phyloP scores from a whole-genome alignment of 2,888 invertebrate species.

The Allygus modestus region DNA sequence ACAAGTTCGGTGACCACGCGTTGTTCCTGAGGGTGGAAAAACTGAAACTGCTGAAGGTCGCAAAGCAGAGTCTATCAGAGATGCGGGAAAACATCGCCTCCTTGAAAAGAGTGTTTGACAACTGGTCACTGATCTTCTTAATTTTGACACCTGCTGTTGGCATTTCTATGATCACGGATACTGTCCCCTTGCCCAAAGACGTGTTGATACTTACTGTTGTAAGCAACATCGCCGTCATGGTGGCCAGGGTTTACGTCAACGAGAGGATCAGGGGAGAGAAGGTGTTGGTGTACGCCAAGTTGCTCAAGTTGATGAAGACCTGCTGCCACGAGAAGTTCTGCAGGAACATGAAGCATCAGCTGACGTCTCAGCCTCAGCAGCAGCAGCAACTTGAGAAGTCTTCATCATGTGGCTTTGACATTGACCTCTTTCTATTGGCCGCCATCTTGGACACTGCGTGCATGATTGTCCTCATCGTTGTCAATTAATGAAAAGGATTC shows the following conservation, averaged over 20 bases:
- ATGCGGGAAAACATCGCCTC: not conserved
- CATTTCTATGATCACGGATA: not conserved
- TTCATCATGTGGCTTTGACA: not conserved
- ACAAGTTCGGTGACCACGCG: not conserved
- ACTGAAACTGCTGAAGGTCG: not conserved
- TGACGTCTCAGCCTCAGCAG: not conserved
- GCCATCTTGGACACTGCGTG: not conserved
- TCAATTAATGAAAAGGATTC: not conserved
- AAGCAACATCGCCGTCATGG: not conserved
- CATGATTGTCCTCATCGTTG: not conserved
- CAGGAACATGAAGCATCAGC: not conserved
- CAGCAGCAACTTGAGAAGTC: not conserved
- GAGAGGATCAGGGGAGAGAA: not conserved
- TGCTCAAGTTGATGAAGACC: not conserved
- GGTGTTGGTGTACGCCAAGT: not conserved
- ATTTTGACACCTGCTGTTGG: not conserved
- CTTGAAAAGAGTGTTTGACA: not conserved
- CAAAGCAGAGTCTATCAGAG: not conserved
- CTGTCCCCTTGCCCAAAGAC: not conserved
- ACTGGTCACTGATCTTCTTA: not conserved
- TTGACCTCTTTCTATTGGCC: not conserved
- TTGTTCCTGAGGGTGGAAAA: not conserved
- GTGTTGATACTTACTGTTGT: not conserved
- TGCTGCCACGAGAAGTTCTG: constrained; percentile 3
- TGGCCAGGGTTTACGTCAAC: not conserved